phyloP scores from a whole-genome alignment of 2,113 vertebrate species.

The Hippolais icterina region DNA sequence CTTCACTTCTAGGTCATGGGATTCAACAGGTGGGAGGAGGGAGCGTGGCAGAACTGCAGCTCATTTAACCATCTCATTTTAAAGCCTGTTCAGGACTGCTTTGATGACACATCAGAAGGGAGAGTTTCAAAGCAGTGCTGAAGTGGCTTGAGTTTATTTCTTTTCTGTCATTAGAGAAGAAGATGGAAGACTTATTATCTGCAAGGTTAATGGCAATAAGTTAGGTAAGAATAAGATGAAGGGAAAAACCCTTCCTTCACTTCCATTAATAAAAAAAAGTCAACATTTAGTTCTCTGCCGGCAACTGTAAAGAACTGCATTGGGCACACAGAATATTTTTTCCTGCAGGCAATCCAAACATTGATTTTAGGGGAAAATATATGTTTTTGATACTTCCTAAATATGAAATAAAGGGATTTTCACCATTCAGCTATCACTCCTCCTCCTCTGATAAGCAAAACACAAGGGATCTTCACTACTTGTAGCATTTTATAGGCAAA shows the following conservation, averaged over 20 bases:
- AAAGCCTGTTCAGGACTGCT: conserved; percentile 43
- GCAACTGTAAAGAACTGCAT: background rate
- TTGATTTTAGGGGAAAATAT: background rate
- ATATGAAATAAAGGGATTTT: background rate
- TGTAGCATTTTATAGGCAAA: background rate
- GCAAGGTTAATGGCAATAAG: conserved; percentile 39
- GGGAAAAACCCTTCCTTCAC: background rate
- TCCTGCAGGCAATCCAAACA: background rate
- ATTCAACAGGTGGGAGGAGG: conserved; percentile 1
- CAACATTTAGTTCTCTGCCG: background rate
- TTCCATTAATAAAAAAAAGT: background rate
- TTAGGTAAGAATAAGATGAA: conserved; percentile 51
- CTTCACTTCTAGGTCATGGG: conserved; percentile 6
- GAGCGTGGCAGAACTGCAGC: background rate
- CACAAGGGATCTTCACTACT: background rate
- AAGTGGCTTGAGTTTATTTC: conserved; percentile 44
- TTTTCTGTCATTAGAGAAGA: background rate
- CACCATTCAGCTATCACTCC: background rate
- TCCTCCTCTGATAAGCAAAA: background rate
- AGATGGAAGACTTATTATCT: conserved; percentile 12
- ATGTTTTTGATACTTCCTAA: background rate
- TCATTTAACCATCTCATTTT: conserved; percentile 23
- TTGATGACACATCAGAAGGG: conserved; percentile 53
- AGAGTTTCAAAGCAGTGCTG: conserved; percentile 47
- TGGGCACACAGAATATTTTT: background rate